phyloP scores from a whole-genome alignment of 2,888 invertebrate genomes.

The Chelonus formosanus region DNA sequence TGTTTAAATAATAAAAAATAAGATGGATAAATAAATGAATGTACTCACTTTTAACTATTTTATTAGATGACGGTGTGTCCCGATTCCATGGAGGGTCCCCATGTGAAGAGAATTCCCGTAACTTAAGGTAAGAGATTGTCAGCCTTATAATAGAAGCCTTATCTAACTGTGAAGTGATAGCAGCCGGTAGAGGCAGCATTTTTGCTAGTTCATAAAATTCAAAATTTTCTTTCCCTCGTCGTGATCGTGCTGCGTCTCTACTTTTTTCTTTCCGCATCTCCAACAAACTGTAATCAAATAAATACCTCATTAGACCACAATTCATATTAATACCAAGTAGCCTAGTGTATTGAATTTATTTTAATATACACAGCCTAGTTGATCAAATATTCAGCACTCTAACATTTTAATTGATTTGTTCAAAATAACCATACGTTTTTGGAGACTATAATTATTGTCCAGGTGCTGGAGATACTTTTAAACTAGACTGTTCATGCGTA shows the following conservation, averaged over 20 bases:
- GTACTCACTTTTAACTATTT: conserved; percentile 81
- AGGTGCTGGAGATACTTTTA: too few relatives aligned
- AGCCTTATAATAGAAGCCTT: conserved; percentile 96
- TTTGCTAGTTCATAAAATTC: conserved; percentile 96
- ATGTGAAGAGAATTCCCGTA: conserved; percentile 93
- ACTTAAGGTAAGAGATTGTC: conserved; percentile 94
- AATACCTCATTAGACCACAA: neutral
- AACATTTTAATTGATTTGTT: too few relatives aligned
- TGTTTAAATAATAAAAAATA: neutral
- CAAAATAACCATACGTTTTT: too few relatives aligned
- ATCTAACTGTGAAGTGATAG: conserved; percentile 93
- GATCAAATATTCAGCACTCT: too few relatives aligned
- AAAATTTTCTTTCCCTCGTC: conserved; percentile 93
- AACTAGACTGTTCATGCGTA: too few relatives aligned
- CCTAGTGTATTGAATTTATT: too few relatives aligned
- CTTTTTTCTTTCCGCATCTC: conserved; percentile 94
- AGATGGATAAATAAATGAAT: too few relatives aligned
- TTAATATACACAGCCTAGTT: too few relatives aligned
- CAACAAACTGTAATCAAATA: conserved; percentile 79
- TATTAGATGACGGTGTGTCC: conserved; percentile 80
- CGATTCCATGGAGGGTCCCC: conserved; percentile 96
- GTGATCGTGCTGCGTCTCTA: conserved; percentile 88
- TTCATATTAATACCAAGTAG: too few relatives aligned
- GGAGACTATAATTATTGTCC: too few relatives aligned
- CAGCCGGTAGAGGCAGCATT: conserved; percentile 90